Evolutionary conservation across 2,113 vertebrate species (phyloP), one percentile per base, ranked within the genome.

Genomic region (Ginglymostoma cirratum): DNA sequence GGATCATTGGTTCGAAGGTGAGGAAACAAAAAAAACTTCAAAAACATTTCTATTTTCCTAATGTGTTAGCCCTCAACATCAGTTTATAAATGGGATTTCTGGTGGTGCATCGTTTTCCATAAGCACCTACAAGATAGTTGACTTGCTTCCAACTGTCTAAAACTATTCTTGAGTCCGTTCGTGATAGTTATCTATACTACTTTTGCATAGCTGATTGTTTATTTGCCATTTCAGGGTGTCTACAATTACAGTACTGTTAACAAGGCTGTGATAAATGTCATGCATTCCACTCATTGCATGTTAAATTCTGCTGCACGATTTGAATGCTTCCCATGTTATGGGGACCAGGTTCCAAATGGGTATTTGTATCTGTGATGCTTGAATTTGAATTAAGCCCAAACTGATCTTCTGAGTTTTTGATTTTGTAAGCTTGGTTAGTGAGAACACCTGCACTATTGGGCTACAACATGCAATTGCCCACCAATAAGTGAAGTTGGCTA

Each of bases 1-100:
- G 96, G 96, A 23, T 96, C 97, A 96, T 95, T 96, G 21, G 92
- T 95, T 24, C 96, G 96, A 83, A 97, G 97, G 97, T 97, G 95
- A 96, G 96, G 38, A 52, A 83, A 48, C 38, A 10, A 70, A 92
- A 90, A n/a, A 17, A 61, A 61, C 55, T 61, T 61, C 10, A 8
- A 61, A 61, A 61, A 61, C 55, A 61, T 61, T 61, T 61, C 8
- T 8, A 10, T 10, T 61, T 61, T 61, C n/a, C 38, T 55, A 90
- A 8, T 24, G 2, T 14, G 24, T 52, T 90, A 15, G 5, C 48
- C 42, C 45, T 89, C 86, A 23, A 27, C 23, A 21, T 61, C 30
- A 66, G 19, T 93, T 66, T 38, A 52, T 93, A 66, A 93, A 66
- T 93, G 5, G 89, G 34, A 38, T 52, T 34, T 52, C 3, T 5